Conservation (phyloP, 2,888 invertebrate species). For the Meliscaeva auricollis region DNA sequence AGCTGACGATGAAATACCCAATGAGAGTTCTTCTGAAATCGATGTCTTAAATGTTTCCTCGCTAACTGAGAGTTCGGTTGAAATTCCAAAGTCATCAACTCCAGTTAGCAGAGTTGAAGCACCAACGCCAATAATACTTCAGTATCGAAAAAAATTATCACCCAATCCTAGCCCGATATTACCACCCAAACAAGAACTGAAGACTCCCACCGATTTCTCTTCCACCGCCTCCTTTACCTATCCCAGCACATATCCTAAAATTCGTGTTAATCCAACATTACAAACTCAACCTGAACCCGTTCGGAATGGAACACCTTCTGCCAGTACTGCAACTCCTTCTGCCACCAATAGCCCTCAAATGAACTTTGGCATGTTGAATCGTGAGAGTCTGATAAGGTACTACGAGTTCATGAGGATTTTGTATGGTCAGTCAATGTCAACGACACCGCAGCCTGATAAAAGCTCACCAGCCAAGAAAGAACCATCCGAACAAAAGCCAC, state of each 20-base stretch:
- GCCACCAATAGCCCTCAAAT: constrained; percentile 31
- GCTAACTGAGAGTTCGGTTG: constrained; percentile 82
- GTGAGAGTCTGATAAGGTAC: constrained; percentile 81
- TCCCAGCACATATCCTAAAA: constrained; percentile 77
- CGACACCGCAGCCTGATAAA: not conserved
- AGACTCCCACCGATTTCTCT: constrained; percentile 16
- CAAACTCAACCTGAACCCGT: constrained; percentile 78
- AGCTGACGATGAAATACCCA: constrained; percentile 80
- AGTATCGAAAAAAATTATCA: constrained; percentile 29
- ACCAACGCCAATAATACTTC: not conserved
- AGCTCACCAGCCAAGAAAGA: constrained; percentile 3
- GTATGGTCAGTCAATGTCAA: constrained; percentile 77
- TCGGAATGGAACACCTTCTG: constrained; percentile 35
- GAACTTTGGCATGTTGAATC: constrained; percentile 79
- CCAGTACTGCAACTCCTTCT: constrained; percentile 34
- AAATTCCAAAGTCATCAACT: constrained; percentile 75
- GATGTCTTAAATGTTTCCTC: constrained; percentile 82
- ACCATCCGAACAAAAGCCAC: not conserved
- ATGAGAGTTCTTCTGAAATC: constrained; percentile 83
- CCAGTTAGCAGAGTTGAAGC: constrained; percentile 33
- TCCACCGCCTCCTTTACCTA: constrained; percentile 13
- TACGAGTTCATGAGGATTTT: constrained; percentile 83
- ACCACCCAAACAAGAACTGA: constrained; percentile 23
- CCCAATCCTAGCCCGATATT: constrained; percentile 7
- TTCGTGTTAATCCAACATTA: constrained; percentile 80